These are phyloP conservation scores for Tetraneura akinire DNA, from an alignment of 1,140 invertebrate species.

Conservation along the genomic window DNA sequence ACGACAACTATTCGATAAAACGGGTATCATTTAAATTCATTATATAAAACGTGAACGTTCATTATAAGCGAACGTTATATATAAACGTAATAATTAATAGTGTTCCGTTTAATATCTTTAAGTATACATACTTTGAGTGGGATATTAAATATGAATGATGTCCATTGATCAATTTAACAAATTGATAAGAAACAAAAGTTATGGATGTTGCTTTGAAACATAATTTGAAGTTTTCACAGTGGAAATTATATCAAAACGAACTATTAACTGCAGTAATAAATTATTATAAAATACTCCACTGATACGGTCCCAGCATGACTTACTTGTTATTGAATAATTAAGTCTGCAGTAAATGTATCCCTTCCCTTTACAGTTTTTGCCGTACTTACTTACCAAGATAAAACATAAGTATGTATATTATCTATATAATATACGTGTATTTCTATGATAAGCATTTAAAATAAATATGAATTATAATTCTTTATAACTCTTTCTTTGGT, in stretches of 20 bases:
- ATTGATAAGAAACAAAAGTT: neutral
- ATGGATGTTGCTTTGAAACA: neutral
- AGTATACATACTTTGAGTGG: neutral
- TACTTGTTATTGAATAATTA: neutral
- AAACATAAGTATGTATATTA: neutral
- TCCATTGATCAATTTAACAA: neutral
- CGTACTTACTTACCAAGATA: neutral
- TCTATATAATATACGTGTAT: neutral
- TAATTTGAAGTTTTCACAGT: neutral
- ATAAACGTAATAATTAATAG: neutral
- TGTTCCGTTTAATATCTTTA: neutral
- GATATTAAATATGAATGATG: neutral
- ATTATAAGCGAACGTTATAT: too few species aligned
- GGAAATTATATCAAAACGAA: neutral
- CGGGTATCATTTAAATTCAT: neutral
- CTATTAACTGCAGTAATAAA: neutral
- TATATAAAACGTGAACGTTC: neutral
- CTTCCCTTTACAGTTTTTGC: neutral
- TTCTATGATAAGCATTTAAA: neutral
- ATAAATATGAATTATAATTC: neutral
- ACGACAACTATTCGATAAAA: neutral
- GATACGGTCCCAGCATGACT: too few species aligned
- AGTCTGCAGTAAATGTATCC: neutral
- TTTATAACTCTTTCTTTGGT: neutral
- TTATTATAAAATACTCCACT: too few species aligned